Evolutionary conservation across 2,888 invertebrate genomes (phyloP).

Genomic region (Xanthia icteritia): DNA sequence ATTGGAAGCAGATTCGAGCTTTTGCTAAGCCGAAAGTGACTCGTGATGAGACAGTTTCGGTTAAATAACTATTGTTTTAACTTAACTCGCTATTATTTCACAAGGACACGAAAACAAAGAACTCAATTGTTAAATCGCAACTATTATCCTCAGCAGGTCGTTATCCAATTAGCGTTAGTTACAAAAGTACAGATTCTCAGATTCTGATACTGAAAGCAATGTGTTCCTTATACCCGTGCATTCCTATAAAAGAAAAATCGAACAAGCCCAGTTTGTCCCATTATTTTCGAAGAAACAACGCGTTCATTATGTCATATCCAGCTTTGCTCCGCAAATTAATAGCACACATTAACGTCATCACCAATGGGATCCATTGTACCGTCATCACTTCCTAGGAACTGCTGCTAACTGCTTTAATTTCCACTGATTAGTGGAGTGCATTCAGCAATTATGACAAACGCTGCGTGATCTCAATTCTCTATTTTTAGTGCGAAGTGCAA

Average conservation of each 20-base stretch:
- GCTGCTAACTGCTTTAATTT: conserved; percentile 69
- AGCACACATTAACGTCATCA: conserved; percentile 29
- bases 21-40: neutral
- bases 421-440: conserved; percentile 69
- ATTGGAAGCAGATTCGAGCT: neutral
- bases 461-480: conserved; percentile 63
- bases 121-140: neutral
- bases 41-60: neutral
- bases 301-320: conserved; percentile 11
- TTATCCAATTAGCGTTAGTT: conserved; percentile 17
- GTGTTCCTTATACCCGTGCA: neutral
- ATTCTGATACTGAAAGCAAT: neutral
- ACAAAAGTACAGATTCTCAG: conserved; percentile 8
- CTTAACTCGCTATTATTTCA: neutral
- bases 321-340: conserved; percentile 18
- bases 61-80: neutral
- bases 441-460: conserved; percentile 65
- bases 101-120: conserved; percentile 14
- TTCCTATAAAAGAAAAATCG: neutral
- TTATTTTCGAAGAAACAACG: conserved; percentile 13
- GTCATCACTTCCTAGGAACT: conserved; percentile 66
- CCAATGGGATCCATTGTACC: conserved; percentile 39
- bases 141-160: conserved; percentile 14
- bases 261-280: neutral
- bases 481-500: conserved; percentile 68